Conservation (phyloP, 2,888 invertebrate genomes). For the Drosophila phalerata region DNA sequence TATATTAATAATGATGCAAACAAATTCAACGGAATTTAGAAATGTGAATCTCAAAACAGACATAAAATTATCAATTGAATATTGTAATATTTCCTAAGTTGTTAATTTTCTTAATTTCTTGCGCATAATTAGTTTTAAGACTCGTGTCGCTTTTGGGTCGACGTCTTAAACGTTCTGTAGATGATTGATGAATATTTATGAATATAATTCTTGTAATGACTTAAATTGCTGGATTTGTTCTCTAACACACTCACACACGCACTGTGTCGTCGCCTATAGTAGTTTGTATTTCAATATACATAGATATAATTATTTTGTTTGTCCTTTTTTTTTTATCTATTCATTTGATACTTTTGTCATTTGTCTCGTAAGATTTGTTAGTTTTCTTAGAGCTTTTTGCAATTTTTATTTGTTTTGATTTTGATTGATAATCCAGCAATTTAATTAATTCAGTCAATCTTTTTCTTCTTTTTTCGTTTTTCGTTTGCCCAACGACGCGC, state of each 20-base stretch:
- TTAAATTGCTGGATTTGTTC: slow-evolving; percentile 78
- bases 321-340: not conserved
- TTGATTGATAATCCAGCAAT: slow-evolving; percentile 83
- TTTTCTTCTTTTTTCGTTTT: slow-evolving; percentile 76
- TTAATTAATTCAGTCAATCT: slow-evolving; percentile 80
- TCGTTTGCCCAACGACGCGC: slow-evolving; percentile 71
- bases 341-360: not conserved
- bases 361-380: slow-evolving; percentile 21
- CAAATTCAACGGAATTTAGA: not conserved
- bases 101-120: not conserved
- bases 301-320: slow-evolving; percentile 2
- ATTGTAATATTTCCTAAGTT: slow-evolving; percentile 23
- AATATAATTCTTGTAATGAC: slow-evolving; percentile 24
- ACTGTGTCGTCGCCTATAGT: slow-evolving; percentile 72
- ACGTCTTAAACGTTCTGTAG: slow-evolving; percentile 61
- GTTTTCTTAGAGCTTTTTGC: slow-evolving; percentile 47
- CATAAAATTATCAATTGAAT: slow-evolving; percentile 1
- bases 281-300: slow-evolving; percentile 32
- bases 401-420: slow-evolving; percentile 48
- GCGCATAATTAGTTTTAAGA: slow-evolving; percentile 35
- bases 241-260: slow-evolving; percentile 42
- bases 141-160: slow-evolving; percentile 34
- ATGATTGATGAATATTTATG: slow-evolving; percentile 44
- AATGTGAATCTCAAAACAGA: slow-evolving; percentile 8
- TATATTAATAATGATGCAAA: not conserved